phyloP scores from a whole-genome alignment of 1,140 invertebrate species.

The Linepithema humile region DNA sequence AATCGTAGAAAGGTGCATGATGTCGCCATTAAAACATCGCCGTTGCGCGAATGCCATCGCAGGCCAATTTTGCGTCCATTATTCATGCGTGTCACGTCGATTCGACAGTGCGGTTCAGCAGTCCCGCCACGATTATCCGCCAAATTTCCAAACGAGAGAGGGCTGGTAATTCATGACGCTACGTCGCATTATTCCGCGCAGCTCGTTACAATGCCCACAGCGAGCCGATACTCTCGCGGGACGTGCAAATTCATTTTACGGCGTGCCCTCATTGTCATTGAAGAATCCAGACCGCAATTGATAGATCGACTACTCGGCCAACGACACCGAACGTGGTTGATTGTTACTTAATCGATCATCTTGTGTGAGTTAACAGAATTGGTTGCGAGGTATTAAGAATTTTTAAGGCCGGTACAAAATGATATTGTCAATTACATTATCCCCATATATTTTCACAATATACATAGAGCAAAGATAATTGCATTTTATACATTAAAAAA shows the following conservation, averaged over 20 bases:
- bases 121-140: conserved; percentile 48
- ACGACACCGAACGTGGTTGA: neutral
- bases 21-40: neutral
- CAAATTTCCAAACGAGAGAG: conserved; percentile 61
- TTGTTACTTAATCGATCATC: neutral
- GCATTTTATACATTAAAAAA: neutral
- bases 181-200: conserved; percentile 44
- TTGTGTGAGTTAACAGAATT: too few relatives aligned
- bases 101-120: conserved; percentile 12
- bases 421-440: too few relatives aligned
- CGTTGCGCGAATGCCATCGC: conserved; percentile 2
- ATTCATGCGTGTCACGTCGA: conserved; percentile 39
- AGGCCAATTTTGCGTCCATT: conserved; percentile 26
- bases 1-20: neutral
- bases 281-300: neutral
- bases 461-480: too few relatives aligned
- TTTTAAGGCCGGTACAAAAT: too few relatives aligned
- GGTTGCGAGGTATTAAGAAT: too few relatives aligned
- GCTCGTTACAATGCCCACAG: conserved; percentile 15
- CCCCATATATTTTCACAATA: too few relatives aligned
- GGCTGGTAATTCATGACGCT: conserved; percentile 62
- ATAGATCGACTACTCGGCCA: neutral
- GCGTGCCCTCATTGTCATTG: neutral
- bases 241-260: conserved; percentile 35
- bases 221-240: neutral